phyloP scores from a whole-genome alignment of 2,113 vertebrate genomes.

The Colossoma macropomum region DNA sequence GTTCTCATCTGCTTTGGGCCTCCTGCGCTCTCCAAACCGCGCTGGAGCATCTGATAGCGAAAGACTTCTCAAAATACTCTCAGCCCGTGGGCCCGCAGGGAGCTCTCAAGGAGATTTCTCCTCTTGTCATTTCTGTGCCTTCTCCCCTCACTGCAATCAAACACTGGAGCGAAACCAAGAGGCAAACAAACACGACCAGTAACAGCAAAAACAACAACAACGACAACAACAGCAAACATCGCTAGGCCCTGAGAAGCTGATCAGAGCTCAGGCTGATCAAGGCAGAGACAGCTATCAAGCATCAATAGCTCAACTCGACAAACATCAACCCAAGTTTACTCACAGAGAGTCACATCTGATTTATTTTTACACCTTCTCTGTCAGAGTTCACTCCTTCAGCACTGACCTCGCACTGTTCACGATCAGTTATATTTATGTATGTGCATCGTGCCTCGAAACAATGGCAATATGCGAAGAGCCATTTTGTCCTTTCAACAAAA shows the following conservation, averaged over 20 bases:
- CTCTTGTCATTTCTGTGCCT: not conserved
- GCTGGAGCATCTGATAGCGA: constrained; percentile 7
- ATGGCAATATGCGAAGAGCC: too few species aligned
- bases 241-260: not conserved
- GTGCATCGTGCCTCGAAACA: too few species aligned
- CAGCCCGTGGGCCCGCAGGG: constrained; percentile 23
- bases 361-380: not conserved
- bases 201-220: not conserved
- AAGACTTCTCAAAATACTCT: constrained; percentile 40
- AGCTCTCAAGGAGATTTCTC: constrained; percentile 21
- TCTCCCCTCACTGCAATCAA: not conserved
- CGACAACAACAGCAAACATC: not conserved
- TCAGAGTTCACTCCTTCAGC: not conserved
- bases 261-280: not conserved
- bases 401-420: not conserved
- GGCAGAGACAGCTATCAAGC: not conserved
- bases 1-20: not conserved
- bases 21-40: constrained; percentile 34
- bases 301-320: not conserved
- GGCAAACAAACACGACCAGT: not conserved
- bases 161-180: not conserved
- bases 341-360: not conserved
- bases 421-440: not conserved
- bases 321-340: not conserved
- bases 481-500: too few species aligned